Percentiles rank a stretch among this genome's conserved stretches.
Conservation (phyloP, 2,797 vertebrate genomes). For the Cossypha niveicapilla region DNA sequence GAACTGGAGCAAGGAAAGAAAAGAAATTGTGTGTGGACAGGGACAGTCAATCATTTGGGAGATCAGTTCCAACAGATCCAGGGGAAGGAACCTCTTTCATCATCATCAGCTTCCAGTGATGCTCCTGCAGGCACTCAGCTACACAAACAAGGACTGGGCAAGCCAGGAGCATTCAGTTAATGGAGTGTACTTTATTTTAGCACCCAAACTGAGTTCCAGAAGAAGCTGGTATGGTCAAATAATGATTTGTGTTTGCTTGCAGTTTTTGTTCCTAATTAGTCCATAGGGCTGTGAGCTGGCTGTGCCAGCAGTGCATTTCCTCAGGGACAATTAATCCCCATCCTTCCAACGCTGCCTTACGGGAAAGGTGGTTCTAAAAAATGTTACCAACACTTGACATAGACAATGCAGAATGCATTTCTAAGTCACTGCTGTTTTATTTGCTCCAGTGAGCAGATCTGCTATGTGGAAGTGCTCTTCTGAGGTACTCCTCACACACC, state of each 20-base stretch:
- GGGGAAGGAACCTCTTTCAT: not conserved
- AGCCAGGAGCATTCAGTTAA: not conserved
- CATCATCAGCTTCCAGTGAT: not conserved
- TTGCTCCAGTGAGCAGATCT: not conserved
- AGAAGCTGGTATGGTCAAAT: not conserved
- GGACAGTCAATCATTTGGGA: not conserved
- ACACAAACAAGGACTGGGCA: not conserved
- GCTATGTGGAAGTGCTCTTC: not conserved
- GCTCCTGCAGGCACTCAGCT: not conserved
- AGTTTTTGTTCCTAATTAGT: not conserved
- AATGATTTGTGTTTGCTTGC: not conserved
- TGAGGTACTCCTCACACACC: not conserved
- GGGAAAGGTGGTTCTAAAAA: not conserved
- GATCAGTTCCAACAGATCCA: not conserved
- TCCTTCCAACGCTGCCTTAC: not conserved
- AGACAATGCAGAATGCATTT: not conserved
- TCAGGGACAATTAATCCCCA: not conserved
- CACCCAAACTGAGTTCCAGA: not conserved
- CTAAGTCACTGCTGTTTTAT: not conserved
- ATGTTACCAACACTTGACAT: not conserved
- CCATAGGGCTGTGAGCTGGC: not conserved
- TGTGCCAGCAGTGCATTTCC: not conserved
- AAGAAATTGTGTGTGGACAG: not conserved
- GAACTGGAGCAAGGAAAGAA: not conserved
- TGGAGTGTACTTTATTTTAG: not conserved